Evolutionary conservation across 2,888 invertebrate species (phyloP).

Genomic region (Epinotia bilunana): DNA sequence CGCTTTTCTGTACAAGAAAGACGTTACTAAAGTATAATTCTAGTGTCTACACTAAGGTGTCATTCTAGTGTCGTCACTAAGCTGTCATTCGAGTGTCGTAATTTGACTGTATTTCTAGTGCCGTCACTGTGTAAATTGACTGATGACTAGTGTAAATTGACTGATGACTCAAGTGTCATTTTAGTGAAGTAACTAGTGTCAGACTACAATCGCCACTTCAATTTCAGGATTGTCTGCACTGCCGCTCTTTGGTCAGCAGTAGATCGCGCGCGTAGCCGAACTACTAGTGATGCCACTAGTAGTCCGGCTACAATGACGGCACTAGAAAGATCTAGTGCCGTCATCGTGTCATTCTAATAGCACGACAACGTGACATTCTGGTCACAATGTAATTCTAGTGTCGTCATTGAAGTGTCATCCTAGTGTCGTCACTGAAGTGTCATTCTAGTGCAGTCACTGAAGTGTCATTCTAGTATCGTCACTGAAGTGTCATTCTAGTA

Average conservation of each 20-base stretch:
- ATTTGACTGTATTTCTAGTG: neutral
- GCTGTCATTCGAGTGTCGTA: neutral
- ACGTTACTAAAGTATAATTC: neutral
- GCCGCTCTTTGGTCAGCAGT: no score
- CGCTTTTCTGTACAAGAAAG: conserved; percentile 59
- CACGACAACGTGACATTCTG: neutral
- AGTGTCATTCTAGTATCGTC: neutral
- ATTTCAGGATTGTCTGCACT: no score
- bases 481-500: neutral
- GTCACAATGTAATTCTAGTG: neutral
- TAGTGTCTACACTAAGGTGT: neutral
- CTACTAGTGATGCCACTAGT: no score
- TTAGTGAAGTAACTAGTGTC: neutral
- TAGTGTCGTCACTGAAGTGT: neutral
- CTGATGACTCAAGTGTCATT: neutral
- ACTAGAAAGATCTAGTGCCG: no score
- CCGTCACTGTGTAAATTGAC: neutral
- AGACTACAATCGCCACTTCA: no score
- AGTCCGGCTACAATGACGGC: no score
- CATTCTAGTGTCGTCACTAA: neutral
- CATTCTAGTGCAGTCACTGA: neutral
- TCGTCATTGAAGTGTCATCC: neutral
- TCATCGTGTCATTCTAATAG: no score
- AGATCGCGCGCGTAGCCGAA: no score
- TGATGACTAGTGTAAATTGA: neutral